These are phyloP conservation scores for Hormiphora californensis DNA, from an alignment of 37 sponge, comb jelly and placozoan species.

Conservation along the genomic window DNA sequence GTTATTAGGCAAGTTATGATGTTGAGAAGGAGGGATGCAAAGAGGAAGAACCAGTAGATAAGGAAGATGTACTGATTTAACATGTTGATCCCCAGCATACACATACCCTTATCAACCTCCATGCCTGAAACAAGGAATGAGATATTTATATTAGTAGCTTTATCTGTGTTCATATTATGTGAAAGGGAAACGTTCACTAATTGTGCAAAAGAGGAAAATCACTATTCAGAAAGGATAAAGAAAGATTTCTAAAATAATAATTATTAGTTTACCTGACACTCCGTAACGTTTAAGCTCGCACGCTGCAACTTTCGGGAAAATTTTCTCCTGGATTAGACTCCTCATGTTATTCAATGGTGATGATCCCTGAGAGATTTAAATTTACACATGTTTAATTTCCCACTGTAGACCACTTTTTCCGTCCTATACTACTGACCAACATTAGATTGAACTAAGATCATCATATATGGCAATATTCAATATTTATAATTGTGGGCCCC, in stretches of 20 bases:
- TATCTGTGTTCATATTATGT: too few species aligned
- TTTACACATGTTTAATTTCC: too few species aligned
- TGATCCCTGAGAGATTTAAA: too few species aligned
- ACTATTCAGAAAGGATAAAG: background rate
- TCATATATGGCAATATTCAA: too few species aligned
- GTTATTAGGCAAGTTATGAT: background rate
- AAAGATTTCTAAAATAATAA: too few species aligned
- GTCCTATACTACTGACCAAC: too few species aligned
- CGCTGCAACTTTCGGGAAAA: slow-evolving; percentile 29
- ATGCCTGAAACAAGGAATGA: background rate
- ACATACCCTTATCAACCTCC: slow-evolving; percentile 47
- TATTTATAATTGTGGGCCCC: too few species aligned
- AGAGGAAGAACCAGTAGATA: background rate
- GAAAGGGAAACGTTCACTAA: background rate
- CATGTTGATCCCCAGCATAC: slow-evolving; percentile 20
- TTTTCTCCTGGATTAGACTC: slow-evolving; percentile 22
- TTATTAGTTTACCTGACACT: background rate
- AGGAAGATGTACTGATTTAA: slow-evolving; percentile 35
- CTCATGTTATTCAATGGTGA: background rate
- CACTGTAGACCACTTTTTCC: too few species aligned
- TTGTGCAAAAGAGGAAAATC: background rate
- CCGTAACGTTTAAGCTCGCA: slow-evolving; percentile 43
- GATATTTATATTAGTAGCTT: background rate
- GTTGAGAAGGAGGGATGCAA: background rate
- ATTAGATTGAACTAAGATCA: too few species aligned